A percentile compares a stretch with the other conserved stretches of the same genome.
These are phyloP conservation scores for Meandrusa payeni DNA, from an alignment of 2,888 invertebrate genomes.

Conservation along the genomic window DNA sequence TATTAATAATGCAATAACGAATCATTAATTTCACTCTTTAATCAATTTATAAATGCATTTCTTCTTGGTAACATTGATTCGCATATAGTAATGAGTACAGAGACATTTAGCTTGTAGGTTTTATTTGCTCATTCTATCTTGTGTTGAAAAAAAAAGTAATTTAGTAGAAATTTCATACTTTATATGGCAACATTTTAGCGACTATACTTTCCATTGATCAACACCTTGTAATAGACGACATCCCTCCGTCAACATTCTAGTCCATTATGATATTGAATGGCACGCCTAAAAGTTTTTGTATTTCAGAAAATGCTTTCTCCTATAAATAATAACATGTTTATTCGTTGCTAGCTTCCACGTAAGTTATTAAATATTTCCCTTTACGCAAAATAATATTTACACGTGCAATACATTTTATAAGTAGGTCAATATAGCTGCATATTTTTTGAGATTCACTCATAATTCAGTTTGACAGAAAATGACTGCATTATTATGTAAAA, in stretches of 20 bases:
- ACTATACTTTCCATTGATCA: constrained; percentile 18
- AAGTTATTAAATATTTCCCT: constrained; percentile 48
- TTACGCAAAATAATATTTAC: constrained; percentile 14
- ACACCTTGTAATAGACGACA: constrained; percentile 30
- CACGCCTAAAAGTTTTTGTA: constrained; percentile 33
- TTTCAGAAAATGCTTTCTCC: constrained; percentile 27
- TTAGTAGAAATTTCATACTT: neutral
- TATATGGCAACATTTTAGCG: constrained; percentile 12
- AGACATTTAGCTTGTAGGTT: too few relatives aligned
- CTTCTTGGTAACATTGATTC: too few relatives aligned
- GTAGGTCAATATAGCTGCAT: constrained; percentile 46
- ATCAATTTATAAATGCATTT: too few relatives aligned
- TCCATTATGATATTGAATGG: constrained; percentile 43
- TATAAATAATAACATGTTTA: constrained; percentile 28
- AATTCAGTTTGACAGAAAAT: constrained; percentile 53
- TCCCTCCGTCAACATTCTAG: constrained; percentile 33
- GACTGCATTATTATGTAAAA: too few relatives aligned
- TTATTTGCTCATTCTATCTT: too few relatives aligned
- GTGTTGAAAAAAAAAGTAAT: neutral
- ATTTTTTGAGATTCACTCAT: constrained; percentile 55
- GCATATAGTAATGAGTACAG: too few relatives aligned
- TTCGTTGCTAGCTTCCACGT: constrained; percentile 27
- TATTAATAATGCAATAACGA: too few relatives aligned
- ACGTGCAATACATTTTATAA: constrained; percentile 28
- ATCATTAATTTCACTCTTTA: too few relatives aligned